These are phyloP conservation scores for Delphinus delphis DNA, from an alignment of 2,113 vertebrate genomes.

Conservation along the genomic window DNA sequence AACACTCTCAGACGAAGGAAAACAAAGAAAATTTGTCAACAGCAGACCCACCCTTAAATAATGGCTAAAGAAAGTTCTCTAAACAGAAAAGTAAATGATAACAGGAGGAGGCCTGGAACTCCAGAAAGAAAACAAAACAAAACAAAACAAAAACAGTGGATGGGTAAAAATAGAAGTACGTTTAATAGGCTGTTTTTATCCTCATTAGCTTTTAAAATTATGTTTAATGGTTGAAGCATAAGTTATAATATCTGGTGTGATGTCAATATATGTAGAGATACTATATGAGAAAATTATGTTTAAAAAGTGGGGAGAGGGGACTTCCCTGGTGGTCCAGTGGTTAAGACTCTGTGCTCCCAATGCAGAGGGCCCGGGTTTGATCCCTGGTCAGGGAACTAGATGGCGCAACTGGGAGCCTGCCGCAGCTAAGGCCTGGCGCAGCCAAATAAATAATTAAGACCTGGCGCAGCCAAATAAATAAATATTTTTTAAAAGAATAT, in stretches of 20 bases:
- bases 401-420: too few species aligned
- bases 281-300: background rate
- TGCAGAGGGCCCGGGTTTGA: too few species aligned
- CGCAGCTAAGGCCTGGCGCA: too few species aligned
- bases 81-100: slow-evolving; percentile 17
- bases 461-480: too few species aligned
- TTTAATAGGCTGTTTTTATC: background rate
- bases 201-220: slow-evolving; percentile 35
- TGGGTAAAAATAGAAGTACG: slow-evolving; percentile 5
- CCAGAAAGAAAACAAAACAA: background rate
- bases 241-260: background rate
- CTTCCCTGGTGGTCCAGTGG: too few species aligned
- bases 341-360: too few species aligned
- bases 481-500: too few species aligned
- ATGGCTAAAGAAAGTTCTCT: background rate
- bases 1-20: background rate
- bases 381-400: too few species aligned
- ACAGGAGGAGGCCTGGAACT: background rate
- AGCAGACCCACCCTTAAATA: background rate
- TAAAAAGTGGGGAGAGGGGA: background rate
- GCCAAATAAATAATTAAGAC: too few species aligned
- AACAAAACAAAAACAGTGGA: background rate
- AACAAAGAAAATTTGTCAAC: background rate
- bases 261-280: slow-evolving; percentile 1
- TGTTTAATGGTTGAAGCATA: background rate